Evolutionary conservation across 2,797 vertebrate genomes (phyloP), one percentile per base, ranked within the genome.

Genomic region (Oreochromis grahami): DNA sequence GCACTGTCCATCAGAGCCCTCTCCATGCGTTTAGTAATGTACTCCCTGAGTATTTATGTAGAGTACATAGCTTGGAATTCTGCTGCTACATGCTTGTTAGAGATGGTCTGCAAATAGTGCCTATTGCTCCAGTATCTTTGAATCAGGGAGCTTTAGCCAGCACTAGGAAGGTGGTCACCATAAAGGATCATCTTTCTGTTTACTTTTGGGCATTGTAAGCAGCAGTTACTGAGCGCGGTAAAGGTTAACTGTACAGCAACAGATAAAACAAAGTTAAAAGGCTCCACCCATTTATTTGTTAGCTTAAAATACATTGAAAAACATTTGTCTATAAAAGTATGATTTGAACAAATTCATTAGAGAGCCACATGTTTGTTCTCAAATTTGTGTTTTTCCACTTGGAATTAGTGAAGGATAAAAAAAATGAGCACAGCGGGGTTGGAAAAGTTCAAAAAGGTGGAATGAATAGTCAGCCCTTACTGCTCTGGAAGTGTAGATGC

Each of bases 1-100:
- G 32, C 0, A n/a, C 36, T 17, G 6, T n/a, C 36, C 21, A 45
- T 43, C 63, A 70, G n/a, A 68, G 3, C 5, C 63, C n/a, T 51
- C 24, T 70, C 38, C 5, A 4, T 70, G 65, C 2, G 0, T 26
- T 24, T 9, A 68, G 63, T 24, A 13, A 63, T n/a, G 9, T 19
- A 65, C 19, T 34, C 17, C 8, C 14, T 14, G 8, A 65, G 34
- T 21, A 21, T 21, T 68, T 41, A 68, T 41, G 7, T 43, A 41
- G 13, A 68, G 12, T n/a, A 8, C 13, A 21, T 9, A 38, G 11
- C 21, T 41, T 8, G n/a, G 60, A 38, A 41, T 65, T 21, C 36
- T 65, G n/a, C 60, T 21, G 60, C 34, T 65, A 38, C 12, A 5
- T 65, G 60, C 2, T 38, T 65, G 34, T 38, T 65, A 65, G 17